A percentile compares a stretch with the other conserved stretches of the same genome.
Conservation (phyloP, 2,888 invertebrate species). For the Herminia tarsipennalis region DNA sequence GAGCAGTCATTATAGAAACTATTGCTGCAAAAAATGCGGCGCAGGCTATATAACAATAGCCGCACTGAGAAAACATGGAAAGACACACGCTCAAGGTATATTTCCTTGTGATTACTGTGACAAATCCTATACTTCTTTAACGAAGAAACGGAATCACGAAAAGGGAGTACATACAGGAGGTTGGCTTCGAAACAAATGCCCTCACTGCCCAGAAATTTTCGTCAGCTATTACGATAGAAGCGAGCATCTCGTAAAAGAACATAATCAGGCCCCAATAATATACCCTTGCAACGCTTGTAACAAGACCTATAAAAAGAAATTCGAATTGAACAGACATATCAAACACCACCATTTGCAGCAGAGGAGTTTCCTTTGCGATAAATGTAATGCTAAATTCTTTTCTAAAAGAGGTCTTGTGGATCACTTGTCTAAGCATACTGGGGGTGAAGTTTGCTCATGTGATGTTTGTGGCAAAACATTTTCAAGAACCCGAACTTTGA, state of each 20-base stretch:
- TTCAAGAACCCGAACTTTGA: conserved; percentile 63
- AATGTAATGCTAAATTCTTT: conserved; percentile 76
- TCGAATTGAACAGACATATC: conserved; percentile 76
- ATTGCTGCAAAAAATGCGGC: conserved; percentile 79
- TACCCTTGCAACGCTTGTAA: conserved; percentile 79
- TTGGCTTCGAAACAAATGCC: conserved; percentile 79
- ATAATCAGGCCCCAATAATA: conserved; percentile 66
- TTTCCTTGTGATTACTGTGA: conserved; percentile 84
- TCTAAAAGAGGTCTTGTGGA: conserved; percentile 75
- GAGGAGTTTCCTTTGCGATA: conserved; percentile 71
- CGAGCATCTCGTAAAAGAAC: conserved; percentile 73
- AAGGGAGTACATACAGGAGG: conserved; percentile 79
- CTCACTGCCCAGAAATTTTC: conserved; percentile 76
- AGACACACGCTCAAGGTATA: conserved; percentile 78
- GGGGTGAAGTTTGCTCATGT: conserved; percentile 64
- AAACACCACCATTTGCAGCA: conserved; percentile 78
- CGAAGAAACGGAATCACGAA: conserved; percentile 76
- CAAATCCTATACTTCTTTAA: conserved; percentile 81
- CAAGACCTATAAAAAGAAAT: conserved; percentile 77
- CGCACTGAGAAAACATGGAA: conserved; percentile 76
- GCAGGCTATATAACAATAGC: conserved; percentile 77
- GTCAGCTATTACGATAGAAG: conserved; percentile 78
- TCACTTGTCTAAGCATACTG: conserved; percentile 68
- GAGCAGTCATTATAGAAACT: conserved; percentile 80
- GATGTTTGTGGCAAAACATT: conserved; percentile 73